Evolutionary conservation across 2,113 vertebrate species (phyloP).

Genomic region (Nibea albiflora): DNA sequence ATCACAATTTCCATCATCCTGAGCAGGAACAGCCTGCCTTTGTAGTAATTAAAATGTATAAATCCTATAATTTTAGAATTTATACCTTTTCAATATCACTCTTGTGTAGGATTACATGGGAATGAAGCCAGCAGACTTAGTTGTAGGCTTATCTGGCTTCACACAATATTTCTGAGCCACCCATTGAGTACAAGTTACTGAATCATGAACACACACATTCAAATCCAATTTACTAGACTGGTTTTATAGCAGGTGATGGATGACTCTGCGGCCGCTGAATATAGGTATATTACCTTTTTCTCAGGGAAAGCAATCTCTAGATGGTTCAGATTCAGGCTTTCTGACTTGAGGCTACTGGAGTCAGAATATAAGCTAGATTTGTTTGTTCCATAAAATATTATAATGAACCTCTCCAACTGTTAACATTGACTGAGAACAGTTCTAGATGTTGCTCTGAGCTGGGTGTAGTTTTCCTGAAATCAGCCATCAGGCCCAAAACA

Average conservation of each 20-base stretch:
- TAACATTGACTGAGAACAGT: conserved; percentile 18
- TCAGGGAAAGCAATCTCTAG: background rate
- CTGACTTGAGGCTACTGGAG: background rate
- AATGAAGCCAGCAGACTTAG: background rate
- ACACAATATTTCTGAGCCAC: background rate
- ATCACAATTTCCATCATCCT: background rate
- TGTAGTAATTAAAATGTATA: background rate
- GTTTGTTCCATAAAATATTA: conserved; percentile 9
- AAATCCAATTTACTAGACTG: background rate
- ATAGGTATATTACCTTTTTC: background rate
- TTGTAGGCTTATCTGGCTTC: background rate
- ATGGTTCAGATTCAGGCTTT: conserved; percentile 1
- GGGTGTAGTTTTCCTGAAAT: conserved; percentile 34
- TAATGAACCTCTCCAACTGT: conserved; percentile 22
- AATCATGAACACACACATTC: conserved; percentile 1
- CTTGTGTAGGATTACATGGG: background rate
- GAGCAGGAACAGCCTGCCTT: background rate
- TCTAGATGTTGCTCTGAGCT: conserved; percentile 32
- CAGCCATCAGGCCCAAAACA: conserved; percentile 21
- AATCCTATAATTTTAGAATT: background rate
- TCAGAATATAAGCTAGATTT: conserved; percentile 1
- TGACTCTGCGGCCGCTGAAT: conserved; percentile 7
- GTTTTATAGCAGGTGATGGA: conserved; percentile 19
- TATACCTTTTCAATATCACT: conserved; percentile 14
- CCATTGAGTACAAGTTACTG: conserved; percentile 4